Evolutionary conservation across 2,113 vertebrate species (phyloP).

Genomic region (Hiodon alosoides): DNA sequence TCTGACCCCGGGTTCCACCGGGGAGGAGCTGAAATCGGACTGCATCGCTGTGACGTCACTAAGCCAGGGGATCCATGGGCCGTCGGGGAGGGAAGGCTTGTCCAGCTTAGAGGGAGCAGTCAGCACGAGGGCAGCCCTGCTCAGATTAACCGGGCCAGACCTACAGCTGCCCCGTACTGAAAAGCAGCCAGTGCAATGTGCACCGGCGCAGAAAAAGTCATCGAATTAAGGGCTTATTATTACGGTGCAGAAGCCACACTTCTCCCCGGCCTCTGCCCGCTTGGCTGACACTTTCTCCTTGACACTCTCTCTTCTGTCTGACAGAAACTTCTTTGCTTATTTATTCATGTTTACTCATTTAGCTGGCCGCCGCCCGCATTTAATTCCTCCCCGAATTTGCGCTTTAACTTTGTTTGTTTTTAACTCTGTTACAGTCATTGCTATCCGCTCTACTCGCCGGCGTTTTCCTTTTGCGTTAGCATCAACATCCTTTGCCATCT

Average conservation of each 20-base stretch:
- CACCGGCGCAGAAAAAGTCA: conserved; percentile 66
- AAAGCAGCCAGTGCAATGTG: conserved; percentile 29
- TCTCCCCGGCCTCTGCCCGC: conserved; percentile 48
- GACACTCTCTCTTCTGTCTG: conserved; percentile 63
- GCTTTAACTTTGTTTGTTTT: background rate
- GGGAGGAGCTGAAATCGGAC: too few species aligned
- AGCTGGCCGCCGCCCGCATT: background rate
- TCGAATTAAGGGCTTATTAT: conserved; percentile 75
- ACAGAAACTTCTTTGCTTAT: conserved; percentile 66
- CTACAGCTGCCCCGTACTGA: too few species aligned
- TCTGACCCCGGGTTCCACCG: too few species aligned
- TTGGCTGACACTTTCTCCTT: conserved; percentile 77
- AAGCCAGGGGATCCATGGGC: too few species aligned
- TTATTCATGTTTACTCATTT: conserved; percentile 48
- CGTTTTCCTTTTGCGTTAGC: conserved; percentile 18
- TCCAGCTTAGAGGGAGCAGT: conserved; percentile 3
- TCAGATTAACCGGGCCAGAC: conserved; percentile 48
- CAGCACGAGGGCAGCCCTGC: conserved; percentile 12
- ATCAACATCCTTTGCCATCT: conserved; percentile 5
- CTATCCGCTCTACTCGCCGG: conserved; percentile 5
- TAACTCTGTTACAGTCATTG: conserved; percentile 49
- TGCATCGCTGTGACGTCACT: too few species aligned
- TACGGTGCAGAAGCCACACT: conserved; percentile 68
- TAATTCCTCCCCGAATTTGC: background rate
- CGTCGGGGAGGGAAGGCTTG: too few species aligned